Conservation (phyloP, 2,888 invertebrate genomes). For the Griposia aprilina region DNA sequence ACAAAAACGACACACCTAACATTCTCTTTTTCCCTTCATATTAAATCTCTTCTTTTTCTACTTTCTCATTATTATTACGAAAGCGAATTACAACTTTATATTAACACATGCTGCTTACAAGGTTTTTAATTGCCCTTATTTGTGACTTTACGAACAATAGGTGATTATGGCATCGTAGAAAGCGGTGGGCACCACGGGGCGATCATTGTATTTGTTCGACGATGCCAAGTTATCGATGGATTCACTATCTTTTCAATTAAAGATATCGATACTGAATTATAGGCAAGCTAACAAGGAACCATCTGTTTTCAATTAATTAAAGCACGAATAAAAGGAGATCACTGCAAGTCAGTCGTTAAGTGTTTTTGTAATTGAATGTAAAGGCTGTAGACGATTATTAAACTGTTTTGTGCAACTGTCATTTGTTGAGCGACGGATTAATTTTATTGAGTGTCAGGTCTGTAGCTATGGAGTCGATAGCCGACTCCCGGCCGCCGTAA, state of each 20-base stretch:
- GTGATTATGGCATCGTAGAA: conserved; percentile 88
- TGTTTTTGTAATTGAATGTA: conserved; percentile 67
- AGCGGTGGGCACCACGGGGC: conserved; percentile 84
- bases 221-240: conserved; percentile 79
- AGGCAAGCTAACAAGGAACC: conserved; percentile 86
- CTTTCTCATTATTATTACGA: conserved; percentile 37
- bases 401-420: conserved; percentile 56
- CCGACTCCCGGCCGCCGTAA: too few relatives aligned
- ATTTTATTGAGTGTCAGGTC: conserved; percentile 24
- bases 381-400: conserved; percentile 38
- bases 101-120: conserved; percentile 63
- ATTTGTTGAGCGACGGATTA: conserved; percentile 37
- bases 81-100: conserved; percentile 41
- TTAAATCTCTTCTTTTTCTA: conserved; percentile 17
- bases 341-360: conserved; percentile 74
- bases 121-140: conserved; percentile 83
- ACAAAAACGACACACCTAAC: not conserved
- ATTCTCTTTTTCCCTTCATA: conserved; percentile 1
- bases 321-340: conserved; percentile 76
- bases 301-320: conserved; percentile 90
- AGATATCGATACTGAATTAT: conserved; percentile 81
- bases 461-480: too few relatives aligned
- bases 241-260: conserved; percentile 86
- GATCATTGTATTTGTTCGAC: conserved; percentile 86
- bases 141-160: conserved; percentile 86